A percentile compares a stretch with the other conserved stretches of the same genome.
phyloP scores from a whole-genome alignment of 2,797 vertebrate species.

The Microcaecilia unicolor region DNA sequence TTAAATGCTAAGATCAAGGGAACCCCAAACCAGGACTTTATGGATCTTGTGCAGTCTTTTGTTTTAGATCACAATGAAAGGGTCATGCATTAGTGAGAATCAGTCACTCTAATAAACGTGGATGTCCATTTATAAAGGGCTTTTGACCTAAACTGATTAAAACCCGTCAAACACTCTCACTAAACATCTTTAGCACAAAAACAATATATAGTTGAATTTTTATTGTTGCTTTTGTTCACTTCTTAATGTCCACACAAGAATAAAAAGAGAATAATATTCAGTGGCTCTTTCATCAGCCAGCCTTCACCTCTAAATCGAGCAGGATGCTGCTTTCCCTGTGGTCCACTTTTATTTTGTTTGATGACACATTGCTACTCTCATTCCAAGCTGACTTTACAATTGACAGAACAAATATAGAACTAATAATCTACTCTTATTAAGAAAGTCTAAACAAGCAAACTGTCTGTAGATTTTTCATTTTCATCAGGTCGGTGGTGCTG shows the following conservation, averaged over 20 bases:
- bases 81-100: too few species aligned
- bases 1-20: too few species aligned
- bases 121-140: too few species aligned
- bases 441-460: neutral
- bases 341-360: slow-evolving; percentile 36
- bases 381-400: slow-evolving; percentile 12
- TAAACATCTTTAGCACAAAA: too few species aligned
- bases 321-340: slow-evolving; percentile 3
- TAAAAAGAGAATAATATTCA: neutral
- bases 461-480: neutral
- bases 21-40: too few species aligned
- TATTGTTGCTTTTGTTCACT: neutral
- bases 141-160: too few species aligned
- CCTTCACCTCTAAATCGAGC: too few species aligned
- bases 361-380: slow-evolving; percentile 9
- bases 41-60: too few species aligned
- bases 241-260: neutral
- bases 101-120: too few species aligned
- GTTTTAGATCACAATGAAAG: too few species aligned
- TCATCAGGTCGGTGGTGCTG: slow-evolving; percentile 5
- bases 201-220: neutral
- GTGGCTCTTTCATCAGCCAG: too few species aligned
- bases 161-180: too few species aligned
- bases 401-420: slow-evolving; percentile 2
- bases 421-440: neutral